Evolutionary conservation across 2,888 invertebrate genomes (phyloP), one percentile per base, ranked within the genome.

Genomic region (Idaea aversata): DNA sequence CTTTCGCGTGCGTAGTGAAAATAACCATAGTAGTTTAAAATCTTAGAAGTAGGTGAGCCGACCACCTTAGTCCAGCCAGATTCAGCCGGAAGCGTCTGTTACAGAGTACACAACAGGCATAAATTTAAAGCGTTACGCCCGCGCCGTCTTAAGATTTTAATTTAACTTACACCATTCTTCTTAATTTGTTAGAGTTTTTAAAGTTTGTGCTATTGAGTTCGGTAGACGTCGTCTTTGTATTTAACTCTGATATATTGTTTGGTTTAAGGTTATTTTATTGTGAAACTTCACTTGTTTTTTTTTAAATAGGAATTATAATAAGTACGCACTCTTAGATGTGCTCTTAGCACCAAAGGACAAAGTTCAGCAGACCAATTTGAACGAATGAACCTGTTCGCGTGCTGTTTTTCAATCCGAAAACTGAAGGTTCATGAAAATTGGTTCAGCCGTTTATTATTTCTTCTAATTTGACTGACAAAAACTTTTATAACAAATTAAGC

Each of bases 151-250:
- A 86, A 88, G 88, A 86, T 90, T 91, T 91, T 91, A 91, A 91
- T 91, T 91, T 91, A 91, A 91, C 85, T 91, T 91, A 65, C 75
- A 74, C 86, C 88, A 90, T 91, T 89, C 81, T 87, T 91, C 90
- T 91, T 91, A 89, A 92, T 92, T 91, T 91, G 89, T 87, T 82
- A 84, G 79, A 85, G 80, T 83, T 86, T 78, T 78, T 75, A 75
- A 71, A 73, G 73, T 72, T 67, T 5, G 47, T 35, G 63, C 65
- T 67, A 73, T 83, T 72, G 81, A 85, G 82, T 79, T 78, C 66
- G 70, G 72, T 72, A 73, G 69, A 75, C 76, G 67, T 67, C 67
- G 67, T 68, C 66, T 67, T 66, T 0, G 47, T 70, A 64, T 70
- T 69, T 72, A 67, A 67, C 67, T 63, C 59, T 70, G 73, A 75